Conservation (phyloP, 2,888 invertebrate species). For the Bimastos eiseni region DNA sequence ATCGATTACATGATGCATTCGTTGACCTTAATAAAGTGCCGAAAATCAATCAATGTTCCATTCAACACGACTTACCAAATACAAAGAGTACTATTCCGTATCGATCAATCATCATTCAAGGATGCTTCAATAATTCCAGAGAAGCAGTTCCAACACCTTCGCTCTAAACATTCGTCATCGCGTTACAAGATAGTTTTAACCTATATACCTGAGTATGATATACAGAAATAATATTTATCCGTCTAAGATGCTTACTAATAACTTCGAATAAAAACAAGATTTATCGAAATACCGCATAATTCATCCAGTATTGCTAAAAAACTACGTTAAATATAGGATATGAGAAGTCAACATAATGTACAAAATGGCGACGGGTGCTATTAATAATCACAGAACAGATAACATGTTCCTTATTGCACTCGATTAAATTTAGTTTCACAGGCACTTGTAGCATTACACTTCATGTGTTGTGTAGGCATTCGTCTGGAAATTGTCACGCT, state of each 20-base stretch:
- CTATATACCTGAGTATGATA: too few species aligned
- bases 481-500: not conserved
- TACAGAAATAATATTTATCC: not conserved
- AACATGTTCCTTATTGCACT: not conserved
- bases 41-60: not conserved
- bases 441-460: not conserved
- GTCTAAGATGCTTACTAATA: not conserved
- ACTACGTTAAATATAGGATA: not conserved
- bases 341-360: not conserved
- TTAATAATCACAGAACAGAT: not conserved
- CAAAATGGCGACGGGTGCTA: not conserved
- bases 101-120: not conserved
- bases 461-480: not conserved
- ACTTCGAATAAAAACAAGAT: not conserved
- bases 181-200: not conserved
- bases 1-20: too few species aligned
- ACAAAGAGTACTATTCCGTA: not conserved
- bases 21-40: too few species aligned
- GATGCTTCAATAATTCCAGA: not conserved
- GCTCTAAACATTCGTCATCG: not conserved
- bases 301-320: not conserved
- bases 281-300: not conserved
- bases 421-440: not conserved
- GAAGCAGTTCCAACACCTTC: not conserved
- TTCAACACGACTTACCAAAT: not conserved